Base-by-base conservation (phyloP, 2,113 vertebrate genomes). In the Lophotis ruficrista region DNA sequence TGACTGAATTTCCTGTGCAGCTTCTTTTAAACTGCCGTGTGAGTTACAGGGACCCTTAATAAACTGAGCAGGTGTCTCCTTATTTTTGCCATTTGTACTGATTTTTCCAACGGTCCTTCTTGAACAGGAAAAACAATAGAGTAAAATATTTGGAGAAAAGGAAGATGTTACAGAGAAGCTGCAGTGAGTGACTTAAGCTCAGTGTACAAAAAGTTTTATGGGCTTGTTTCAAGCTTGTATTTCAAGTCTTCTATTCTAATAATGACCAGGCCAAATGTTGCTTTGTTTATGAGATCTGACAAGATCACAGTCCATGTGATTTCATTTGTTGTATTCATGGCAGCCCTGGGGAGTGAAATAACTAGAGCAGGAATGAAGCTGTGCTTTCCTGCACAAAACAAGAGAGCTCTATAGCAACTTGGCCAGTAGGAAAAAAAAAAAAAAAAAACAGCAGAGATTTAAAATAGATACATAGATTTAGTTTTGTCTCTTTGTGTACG, bases 321-420 rank as follows among this genome's bases (percentile, higher is more conserved):
- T 95, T 90, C 77, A 37, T 95, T 96, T 94, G 66, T 76, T 91
- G 71, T 89, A 61, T 95, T 96, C 92, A 37, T 76, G 72, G 89
- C 93, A 96, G 93, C 96, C 96, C 79, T 85, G 69, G 92, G 92
- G 93, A 94, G 69, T 65, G 69, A 97, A 97, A 71, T 94, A 96
- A 97, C 92, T 97, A 54, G 96, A 94, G 94, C 96, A 96, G 87
- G 92, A 90, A 84, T 54, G 73, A 97, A 94, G 84, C 81, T 60
- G 31, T 75, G 71, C 75, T 89, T 85, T 90, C 75, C 64, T 93
- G 25, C 65, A 33, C 15, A 90, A 21, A 37, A 50, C 83, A 91
- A 13, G 57, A 57, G n/a, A 90, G 62, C 35, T 77, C 61, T 87
- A 37, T 82, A 73, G 89, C 68, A 83, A 65, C 78, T 73, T 50